These are phyloP conservation scores for Serripes groenlandicus DNA, from an alignment of 2,888 invertebrate genomes.

Conservation along the genomic window DNA sequence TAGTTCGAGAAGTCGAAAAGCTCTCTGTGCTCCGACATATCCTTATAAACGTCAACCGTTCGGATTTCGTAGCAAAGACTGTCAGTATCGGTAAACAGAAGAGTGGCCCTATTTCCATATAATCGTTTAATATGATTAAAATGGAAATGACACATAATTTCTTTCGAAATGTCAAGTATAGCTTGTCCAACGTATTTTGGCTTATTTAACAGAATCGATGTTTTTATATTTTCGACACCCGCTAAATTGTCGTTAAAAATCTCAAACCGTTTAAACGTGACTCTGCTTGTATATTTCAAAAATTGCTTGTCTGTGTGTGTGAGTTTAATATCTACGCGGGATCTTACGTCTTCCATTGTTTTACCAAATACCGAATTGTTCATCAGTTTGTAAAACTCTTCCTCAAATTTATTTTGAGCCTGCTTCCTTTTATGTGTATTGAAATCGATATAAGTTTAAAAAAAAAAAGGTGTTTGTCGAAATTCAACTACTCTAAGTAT, in stretches of 20 bases:
- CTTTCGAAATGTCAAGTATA: slow-evolving; percentile 19
- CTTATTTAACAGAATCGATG: background rate
- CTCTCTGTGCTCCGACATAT: background rate
- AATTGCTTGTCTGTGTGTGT: background rate
- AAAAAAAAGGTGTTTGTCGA: slow-evolving; percentile 60
- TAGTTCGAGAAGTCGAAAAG: slow-evolving; percentile 14
- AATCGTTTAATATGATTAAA: slow-evolving; percentile 31
- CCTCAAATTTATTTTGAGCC: slow-evolving; percentile 80
- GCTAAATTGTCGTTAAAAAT: slow-evolving; percentile 9
- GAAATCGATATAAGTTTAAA: slow-evolving; percentile 73
- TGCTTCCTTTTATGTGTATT: slow-evolving; percentile 70
- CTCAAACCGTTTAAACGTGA: background rate
- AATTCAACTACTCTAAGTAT: slow-evolving; percentile 81
- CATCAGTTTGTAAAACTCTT: slow-evolving; percentile 79
- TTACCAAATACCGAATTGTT: slow-evolving; percentile 83
- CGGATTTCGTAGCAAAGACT: slow-evolving; percentile 4
- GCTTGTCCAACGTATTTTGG: slow-evolving; percentile 1
- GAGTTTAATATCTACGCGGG: slow-evolving; percentile 71
- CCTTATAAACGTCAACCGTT: slow-evolving; percentile 4
- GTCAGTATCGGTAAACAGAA: slow-evolving; percentile 39
- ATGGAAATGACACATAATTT: slow-evolving; percentile 44
- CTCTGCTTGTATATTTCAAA: background rate
- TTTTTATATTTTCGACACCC: background rate
- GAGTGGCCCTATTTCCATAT: slow-evolving; percentile 16
- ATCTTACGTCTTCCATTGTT: slow-evolving; percentile 86